Base-by-base conservation (phyloP, 2,888 invertebrate species). In the Congeria kusceri region DNA sequence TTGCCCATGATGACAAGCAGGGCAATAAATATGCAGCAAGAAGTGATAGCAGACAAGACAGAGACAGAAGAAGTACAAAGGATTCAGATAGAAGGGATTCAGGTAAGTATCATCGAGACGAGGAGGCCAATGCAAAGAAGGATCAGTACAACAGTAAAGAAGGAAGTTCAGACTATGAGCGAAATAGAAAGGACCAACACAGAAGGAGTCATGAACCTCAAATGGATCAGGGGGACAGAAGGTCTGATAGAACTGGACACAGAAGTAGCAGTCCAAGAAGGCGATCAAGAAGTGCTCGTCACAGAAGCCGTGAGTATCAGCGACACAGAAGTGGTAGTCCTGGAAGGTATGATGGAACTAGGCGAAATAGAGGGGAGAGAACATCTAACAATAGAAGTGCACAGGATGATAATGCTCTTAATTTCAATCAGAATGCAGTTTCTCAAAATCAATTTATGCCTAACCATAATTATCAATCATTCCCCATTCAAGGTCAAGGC, bases 1-100 rank as follows among this genome's bases (percentile, higher is more conserved):
- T 13, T 39, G 39, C 13, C 9, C 15, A 39, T 39, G 39, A 39
- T 39, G 39, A 39, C 39, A 39, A 39, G 15, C 5, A 7, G 9
- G 39, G 39, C 39, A 11, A 39, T 39, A 39, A 15, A 7, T 39
- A 11, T 13, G 39, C 39, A 13, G 13, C 39, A 39, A 39, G 39
- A 39, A 39, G 13, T 39, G 39, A 39, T 15, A 39, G 39, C 39
- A 39, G 39, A 39, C 39, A 11, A 13, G 39, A 3, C 9, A 39
- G 5, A 39, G 39, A 39, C 39, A 39, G 9, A 7, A n/a, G n/a
- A n/a, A 39, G 15, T 39, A 39, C 39, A 9, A 39, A 39, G 39
- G 53, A 53, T 53, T 25, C 20, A 53, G 53, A 53, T 53, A 53
- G 25, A 53, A 53, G 53, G 53, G 53, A 53, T 53, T 53, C 53